Evolutionary conservation across 2,113 vertebrate genomes (phyloP), one percentile per base, ranked within the genome.

Genomic region (Ciconia stormi): DNA sequence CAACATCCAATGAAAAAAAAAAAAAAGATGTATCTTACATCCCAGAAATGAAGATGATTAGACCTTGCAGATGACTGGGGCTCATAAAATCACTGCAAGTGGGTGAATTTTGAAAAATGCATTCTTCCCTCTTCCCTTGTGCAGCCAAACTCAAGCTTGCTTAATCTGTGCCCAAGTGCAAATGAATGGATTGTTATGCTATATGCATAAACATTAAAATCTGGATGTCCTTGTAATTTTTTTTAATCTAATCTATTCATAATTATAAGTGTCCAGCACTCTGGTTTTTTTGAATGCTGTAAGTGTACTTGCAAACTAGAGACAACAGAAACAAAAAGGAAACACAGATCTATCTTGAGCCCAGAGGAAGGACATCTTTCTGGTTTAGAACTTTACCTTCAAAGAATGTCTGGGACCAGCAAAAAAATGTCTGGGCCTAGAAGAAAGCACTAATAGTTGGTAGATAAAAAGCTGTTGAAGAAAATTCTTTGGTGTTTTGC

Each of bases 271-370:
- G 4, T 36, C 7, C 21, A 21, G 13, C 17, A 46, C 17, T 56
- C 53, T 5, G 0, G 0, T 1, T 19, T 76, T 73, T 86, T 65
- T 52, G 13, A 69, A 74, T 15, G 1, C 15, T 49, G 0, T 22
- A 78, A 61, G 3, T 53, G 46, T 20, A 63, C 6, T 59, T 72
- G 27, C 25, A 72, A 89, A 77, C 15, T 58, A 67, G 16, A 82
- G 29, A 49, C 13, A 74, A 85, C 6, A 61, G 16, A 26, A 62
- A 74, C 4, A 83, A 87, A 77, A 74, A 40, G 18, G 8, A 38
- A 65, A 66, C 16, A 29, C 9, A n/a, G 15, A 52, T 22, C 5
- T 78, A 49, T 15, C 5, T 21, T 9, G 9, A 61, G 25, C 19
- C 52, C 8, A 83, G 7, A 8, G 16, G 20, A 81, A 30, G 2